A percentile compares a stretch with the other conserved stretches of the same genome.
phyloP scores from a whole-genome alignment of 2,888 invertebrate species.

The Sesamia inferens region DNA sequence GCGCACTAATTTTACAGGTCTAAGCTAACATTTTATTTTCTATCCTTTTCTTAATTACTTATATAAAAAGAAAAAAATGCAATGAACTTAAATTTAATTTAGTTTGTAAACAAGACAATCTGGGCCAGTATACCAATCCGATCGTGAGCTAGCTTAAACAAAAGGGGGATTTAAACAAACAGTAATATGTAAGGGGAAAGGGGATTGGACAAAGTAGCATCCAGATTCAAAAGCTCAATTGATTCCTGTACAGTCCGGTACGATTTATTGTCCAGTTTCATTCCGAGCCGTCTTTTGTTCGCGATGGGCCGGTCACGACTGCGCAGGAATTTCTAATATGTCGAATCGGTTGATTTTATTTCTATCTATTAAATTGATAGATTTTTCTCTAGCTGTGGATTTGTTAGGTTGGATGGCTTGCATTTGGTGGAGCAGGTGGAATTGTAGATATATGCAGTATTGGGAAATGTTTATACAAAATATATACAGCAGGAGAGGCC shows the following conservation, averaged over 20 bases:
- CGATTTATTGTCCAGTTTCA: constrained; percentile 64
- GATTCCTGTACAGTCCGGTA: constrained; percentile 56
- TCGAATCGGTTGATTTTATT: constrained; percentile 57
- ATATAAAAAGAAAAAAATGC: too few relatives aligned
- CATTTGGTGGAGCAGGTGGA: constrained; percentile 25
- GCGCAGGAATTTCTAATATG: constrained; percentile 62
- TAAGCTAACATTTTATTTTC: too few relatives aligned
- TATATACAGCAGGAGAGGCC: too few relatives aligned
- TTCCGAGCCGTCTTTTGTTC: constrained; percentile 62
- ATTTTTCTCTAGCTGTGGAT: constrained; percentile 41
- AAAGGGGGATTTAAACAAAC: constrained; percentile 48
- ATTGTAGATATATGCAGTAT: constrained; percentile 2
- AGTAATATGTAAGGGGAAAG: constrained; percentile 41
- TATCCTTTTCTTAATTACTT: too few relatives aligned
- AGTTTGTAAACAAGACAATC: too few relatives aligned
- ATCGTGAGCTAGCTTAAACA: constrained; percentile 41
- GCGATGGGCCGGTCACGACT: constrained; percentile 65
- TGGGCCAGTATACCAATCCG: background rate
- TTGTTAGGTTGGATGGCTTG: constrained; percentile 11
- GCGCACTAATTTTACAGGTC: too few relatives aligned
- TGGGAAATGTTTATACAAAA: background rate
- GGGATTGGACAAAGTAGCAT: constrained; percentile 57
- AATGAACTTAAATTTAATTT: too few relatives aligned
- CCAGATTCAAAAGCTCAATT: constrained; percentile 59
- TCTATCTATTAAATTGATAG: constrained; percentile 54